A percentile compares a stretch with the other conserved stretches of the same genome.
Conservation (phyloP, 2,888 invertebrate species). For the Metalampra italica region DNA sequence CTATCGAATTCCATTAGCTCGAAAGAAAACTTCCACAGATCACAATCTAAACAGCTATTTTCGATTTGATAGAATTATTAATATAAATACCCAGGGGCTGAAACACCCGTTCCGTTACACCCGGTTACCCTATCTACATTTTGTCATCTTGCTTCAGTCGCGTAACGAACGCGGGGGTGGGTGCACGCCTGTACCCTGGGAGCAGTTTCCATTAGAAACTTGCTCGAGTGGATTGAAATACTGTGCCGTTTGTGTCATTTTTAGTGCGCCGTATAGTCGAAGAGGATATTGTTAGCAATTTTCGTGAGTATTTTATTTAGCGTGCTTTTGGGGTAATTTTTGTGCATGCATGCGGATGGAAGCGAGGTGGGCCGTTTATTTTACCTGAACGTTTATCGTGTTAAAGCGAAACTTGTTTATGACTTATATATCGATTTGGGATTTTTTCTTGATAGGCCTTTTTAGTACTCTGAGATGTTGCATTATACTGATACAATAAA, state of each 20-base stretch:
- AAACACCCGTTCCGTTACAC: background rate
- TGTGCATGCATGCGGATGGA: background rate
- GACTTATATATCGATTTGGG: too few relatives aligned
- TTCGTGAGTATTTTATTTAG: background rate
- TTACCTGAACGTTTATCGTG: too few relatives aligned
- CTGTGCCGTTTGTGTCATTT: constrained; percentile 10
- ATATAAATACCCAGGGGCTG: background rate
- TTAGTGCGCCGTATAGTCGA: constrained; percentile 2
- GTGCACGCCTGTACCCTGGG: constrained; percentile 1
- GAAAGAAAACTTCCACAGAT: too few relatives aligned
- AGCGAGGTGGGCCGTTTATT: too few relatives aligned
- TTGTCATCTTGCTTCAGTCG: constrained; percentile 1
- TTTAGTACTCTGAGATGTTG: too few relatives aligned
- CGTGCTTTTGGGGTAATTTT: background rate
- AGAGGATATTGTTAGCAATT: background rate
- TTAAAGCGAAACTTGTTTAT: too few relatives aligned
- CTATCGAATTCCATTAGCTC: too few relatives aligned
- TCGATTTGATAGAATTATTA: background rate
- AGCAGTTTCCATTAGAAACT: background rate
- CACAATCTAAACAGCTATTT: background rate
- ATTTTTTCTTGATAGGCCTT: too few relatives aligned
- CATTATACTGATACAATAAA: too few relatives aligned
- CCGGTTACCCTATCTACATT: background rate
- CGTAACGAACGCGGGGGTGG: background rate
- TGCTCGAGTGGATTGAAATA: constrained; percentile 9